Evolutionary conservation across 2,797 vertebrate species (phyloP).

Genomic region (Microctenopoma steveboyesi): DNA sequence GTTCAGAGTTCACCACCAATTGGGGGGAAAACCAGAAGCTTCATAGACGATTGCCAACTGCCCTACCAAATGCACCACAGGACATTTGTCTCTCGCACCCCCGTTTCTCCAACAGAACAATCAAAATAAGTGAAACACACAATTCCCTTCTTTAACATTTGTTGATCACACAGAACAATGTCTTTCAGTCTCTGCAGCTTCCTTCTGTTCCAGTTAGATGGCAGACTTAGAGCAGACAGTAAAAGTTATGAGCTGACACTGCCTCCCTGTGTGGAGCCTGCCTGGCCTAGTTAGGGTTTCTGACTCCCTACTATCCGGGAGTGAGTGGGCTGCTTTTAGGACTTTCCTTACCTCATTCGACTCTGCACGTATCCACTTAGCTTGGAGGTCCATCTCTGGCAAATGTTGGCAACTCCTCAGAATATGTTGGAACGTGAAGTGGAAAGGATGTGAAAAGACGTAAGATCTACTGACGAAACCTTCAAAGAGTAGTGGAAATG

Average conservation of each 20-base stretch:
- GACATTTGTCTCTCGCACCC: not conserved
- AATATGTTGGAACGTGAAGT: constrained; percentile 14
- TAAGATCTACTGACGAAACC: constrained; percentile 21
- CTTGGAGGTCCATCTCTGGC: constrained; percentile 27
- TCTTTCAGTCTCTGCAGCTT: constrained; percentile 27
- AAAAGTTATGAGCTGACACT: constrained; percentile 54
- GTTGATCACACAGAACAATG: constrained; percentile 12
- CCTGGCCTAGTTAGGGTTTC: constrained; percentile 64
- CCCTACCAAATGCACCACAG: too few species aligned
- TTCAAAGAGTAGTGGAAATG: constrained; percentile 43
- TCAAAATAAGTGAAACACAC: constrained; percentile 7
- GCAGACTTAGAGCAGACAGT: constrained; percentile 54
- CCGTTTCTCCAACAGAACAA: not conserved
- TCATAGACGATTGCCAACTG: too few species aligned
- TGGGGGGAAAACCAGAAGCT: too few species aligned
- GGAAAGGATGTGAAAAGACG: constrained; percentile 25
- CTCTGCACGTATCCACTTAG: constrained; percentile 25
- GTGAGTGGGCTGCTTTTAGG: constrained; percentile 43
- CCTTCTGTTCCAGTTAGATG: constrained; percentile 56
- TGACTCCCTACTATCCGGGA: constrained; percentile 53
- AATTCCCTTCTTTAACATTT: not conserved
- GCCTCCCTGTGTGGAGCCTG: constrained; percentile 39
- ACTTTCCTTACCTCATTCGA: constrained; percentile 31
- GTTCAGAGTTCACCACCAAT: too few species aligned
- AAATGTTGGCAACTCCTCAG: constrained; percentile 2